Percentiles rank a stretch among this genome's conserved stretches.
Conservation (phyloP, 2,888 invertebrate species). For the Callimorpha dominula region DNA sequence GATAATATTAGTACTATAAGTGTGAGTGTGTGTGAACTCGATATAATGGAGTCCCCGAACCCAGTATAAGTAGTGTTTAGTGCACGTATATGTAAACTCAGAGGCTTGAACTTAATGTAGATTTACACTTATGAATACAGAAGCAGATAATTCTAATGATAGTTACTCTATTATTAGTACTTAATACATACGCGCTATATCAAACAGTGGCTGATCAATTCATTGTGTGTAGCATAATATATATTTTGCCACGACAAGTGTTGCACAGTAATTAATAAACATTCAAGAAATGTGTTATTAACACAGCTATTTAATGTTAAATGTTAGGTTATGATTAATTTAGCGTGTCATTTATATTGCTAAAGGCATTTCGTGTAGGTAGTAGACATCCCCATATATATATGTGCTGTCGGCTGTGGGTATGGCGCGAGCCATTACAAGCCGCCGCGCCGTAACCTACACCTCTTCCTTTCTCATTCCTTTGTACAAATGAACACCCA, state of each 20-base stretch:
- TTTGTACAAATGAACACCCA: conserved; percentile 42
- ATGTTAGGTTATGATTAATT: neutral
- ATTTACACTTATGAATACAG: neutral
- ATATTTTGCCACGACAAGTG: neutral
- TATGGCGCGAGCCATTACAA: neutral
- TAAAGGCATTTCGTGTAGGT: neutral
- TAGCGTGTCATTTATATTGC: neutral
- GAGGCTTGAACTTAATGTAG: neutral
- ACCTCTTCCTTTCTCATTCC: conserved; percentile 32
- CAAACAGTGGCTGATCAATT: neutral
- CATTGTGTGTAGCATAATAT: neutral
- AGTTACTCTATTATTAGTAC: neutral
- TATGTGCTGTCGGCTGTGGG: conserved; percentile 22
- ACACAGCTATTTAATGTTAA: neutral
- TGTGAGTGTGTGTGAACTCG: neutral
- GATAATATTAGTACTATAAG: too few relatives aligned
- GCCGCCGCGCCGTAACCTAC: conserved; percentile 13
- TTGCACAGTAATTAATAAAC: neutral
- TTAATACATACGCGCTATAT: neutral
- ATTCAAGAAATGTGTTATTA: neutral
- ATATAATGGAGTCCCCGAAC: neutral
- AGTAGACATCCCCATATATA: neutral
- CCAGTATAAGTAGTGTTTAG: neutral
- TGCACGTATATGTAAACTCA: neutral
- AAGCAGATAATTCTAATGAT: neutral